Evolutionary conservation across 2,888 invertebrate species (phyloP).

Genomic region (Drosophila dives): DNA sequence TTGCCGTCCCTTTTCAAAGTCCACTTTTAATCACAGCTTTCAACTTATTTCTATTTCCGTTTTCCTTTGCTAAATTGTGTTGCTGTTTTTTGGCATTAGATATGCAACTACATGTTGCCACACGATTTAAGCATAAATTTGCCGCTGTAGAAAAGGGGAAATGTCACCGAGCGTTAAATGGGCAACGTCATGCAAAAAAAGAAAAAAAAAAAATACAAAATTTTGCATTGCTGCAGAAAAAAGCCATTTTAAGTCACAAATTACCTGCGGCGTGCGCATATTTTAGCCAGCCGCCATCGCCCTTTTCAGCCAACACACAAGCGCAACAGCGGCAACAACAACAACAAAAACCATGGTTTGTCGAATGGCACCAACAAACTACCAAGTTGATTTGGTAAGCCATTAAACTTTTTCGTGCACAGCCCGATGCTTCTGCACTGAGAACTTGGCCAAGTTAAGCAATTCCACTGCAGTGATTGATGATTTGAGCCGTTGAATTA

Average conservation of each 20-base stretch:
- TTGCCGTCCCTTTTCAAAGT: neutral
- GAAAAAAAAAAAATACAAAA: constrained; percentile 21
- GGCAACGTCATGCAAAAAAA: constrained; percentile 32
- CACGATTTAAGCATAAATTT: constrained; percentile 56
- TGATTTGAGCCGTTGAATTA: constrained; percentile 59
- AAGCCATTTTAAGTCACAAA: constrained; percentile 63
- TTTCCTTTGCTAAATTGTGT: constrained; percentile 57
- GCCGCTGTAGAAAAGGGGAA: constrained; percentile 18
- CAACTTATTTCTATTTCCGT: constrained; percentile 42
- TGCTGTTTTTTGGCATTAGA: constrained; percentile 25
- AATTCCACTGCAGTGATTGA: constrained; percentile 65
- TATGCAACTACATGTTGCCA: constrained; percentile 62
- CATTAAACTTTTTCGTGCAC: constrained; percentile 70
- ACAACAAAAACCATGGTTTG: constrained; percentile 15
- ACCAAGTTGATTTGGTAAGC: constrained; percentile 65
- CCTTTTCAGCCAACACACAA: constrained; percentile 10
- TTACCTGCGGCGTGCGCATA: constrained; percentile 70
- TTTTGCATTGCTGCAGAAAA: constrained; percentile 35
- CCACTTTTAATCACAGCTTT: constrained; percentile 19
- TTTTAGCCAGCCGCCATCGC: constrained; percentile 53
- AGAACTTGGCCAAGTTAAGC: constrained; percentile 39
- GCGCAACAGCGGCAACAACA: constrained; percentile 7
- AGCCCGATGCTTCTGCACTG: constrained; percentile 41
- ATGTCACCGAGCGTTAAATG: constrained; percentile 52
- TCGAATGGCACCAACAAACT: constrained; percentile 35